These are phyloP conservation scores for Istiophorus platypterus DNA, from an alignment of 2,113 vertebrate species.

Conservation along the genomic window DNA sequence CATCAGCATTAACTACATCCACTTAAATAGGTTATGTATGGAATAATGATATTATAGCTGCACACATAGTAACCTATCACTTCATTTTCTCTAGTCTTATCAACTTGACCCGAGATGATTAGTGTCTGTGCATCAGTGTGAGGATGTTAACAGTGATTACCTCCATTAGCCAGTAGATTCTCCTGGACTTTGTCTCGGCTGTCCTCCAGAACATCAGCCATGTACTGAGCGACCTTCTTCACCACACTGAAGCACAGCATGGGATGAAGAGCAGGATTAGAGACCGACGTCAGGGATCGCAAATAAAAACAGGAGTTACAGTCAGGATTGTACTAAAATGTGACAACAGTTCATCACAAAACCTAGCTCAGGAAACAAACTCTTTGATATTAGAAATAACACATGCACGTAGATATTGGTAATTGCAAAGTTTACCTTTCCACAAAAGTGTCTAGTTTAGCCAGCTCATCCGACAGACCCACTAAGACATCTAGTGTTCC, in stretches of 20 bases:
- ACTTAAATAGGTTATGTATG: neutral
- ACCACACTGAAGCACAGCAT: conserved; percentile 87
- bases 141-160: conserved; percentile 77
- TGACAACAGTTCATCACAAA: neutral
- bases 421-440: conserved; percentile 86
- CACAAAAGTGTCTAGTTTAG: conserved; percentile 96
- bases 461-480: conserved; percentile 96
- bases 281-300: neutral
- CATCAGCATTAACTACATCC: conserved; percentile 1
- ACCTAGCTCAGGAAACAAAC: neutral
- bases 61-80: neutral
- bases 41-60: neutral
- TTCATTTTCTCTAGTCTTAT: neutral
- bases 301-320: neutral
- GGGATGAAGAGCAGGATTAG: neutral
- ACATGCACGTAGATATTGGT: neutral
- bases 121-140: neutral
- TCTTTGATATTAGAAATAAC: neutral
- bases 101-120: neutral
- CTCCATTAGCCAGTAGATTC: conserved; percentile 97
- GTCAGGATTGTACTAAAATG: neutral
- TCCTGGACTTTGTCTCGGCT: conserved; percentile 99
- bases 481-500: conserved; percentile 97
- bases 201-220: conserved; percentile 98
- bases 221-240: conserved; percentile 98